Evolutionary conservation across 2,888 invertebrate species (phyloP).

Genomic region (Azorinus chamasolen): DNA sequence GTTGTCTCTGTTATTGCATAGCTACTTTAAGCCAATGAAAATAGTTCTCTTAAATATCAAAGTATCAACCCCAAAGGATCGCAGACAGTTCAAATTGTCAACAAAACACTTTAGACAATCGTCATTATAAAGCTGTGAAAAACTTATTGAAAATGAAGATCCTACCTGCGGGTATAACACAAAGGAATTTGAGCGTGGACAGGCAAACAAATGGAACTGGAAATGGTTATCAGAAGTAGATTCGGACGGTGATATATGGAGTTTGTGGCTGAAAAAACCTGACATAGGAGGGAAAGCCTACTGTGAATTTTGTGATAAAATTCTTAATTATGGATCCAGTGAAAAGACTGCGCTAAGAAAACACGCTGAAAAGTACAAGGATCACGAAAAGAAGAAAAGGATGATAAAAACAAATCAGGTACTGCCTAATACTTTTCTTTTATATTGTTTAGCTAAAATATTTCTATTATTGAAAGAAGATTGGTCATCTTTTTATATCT

Average conservation of each 20-base stretch:
- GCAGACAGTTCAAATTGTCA: too few relatives aligned
- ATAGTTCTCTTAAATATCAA: too few relatives aligned
- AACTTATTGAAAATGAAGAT: slow-evolving; percentile 21
- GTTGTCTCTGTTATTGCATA: too few relatives aligned
- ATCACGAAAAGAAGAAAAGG: slow-evolving; percentile 10
- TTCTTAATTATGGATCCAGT: slow-evolving; percentile 26
- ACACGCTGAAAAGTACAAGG: slow-evolving; percentile 18
- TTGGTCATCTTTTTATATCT: too few relatives aligned
- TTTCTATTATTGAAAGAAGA: too few relatives aligned
- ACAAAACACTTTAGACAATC: too few relatives aligned
- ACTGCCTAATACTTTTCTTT: too few relatives aligned
- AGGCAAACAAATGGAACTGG: slow-evolving; percentile 45
- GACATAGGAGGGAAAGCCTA: slow-evolving; percentile 19
- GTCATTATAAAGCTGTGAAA: too few relatives aligned
- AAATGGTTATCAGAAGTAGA: slow-evolving; percentile 33
- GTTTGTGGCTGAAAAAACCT: slow-evolving; percentile 22
- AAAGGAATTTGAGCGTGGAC: slow-evolving; percentile 11
- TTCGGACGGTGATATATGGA: slow-evolving; percentile 3
- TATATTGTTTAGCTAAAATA: too few relatives aligned
- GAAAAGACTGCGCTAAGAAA: slow-evolving; percentile 30
- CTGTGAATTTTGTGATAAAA: slow-evolving; percentile 31
- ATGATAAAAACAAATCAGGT: slow-evolving; percentile 28
- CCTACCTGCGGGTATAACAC: slow-evolving; percentile 8
- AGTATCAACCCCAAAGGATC: too few relatives aligned
- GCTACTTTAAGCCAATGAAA: too few relatives aligned